These are phyloP conservation scores for Dinomys branickii DNA, from an alignment of 2,113 vertebrate genomes.

Conservation along the genomic window DNA sequence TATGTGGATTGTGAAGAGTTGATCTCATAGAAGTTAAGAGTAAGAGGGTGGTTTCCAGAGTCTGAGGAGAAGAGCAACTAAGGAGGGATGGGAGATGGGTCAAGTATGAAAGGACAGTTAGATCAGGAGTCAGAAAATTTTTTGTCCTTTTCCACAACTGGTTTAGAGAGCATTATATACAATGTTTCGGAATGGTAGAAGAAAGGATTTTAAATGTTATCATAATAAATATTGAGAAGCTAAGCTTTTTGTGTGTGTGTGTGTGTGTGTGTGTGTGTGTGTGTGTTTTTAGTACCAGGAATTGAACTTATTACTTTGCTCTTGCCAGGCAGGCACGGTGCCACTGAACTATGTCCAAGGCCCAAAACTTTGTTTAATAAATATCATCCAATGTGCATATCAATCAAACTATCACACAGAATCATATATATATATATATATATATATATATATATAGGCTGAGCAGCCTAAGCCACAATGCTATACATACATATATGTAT, in stretches of 20 bases:
- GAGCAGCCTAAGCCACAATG: too few relatives aligned
- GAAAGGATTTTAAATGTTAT: not conserved
- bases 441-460: too few relatives aligned
- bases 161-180: not conserved
- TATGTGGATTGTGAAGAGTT: not conserved
- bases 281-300: too few relatives aligned
- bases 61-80: too few relatives aligned
- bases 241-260: too few relatives aligned
- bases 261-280: too few relatives aligned
- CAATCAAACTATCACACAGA: not conserved
- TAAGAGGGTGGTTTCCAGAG: not conserved
- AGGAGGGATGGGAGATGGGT: not conserved
- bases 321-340: too few relatives aligned
- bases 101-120: not conserved
- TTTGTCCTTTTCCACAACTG: not conserved
- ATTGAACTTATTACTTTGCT: too few relatives aligned
- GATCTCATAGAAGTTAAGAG: not conserved
- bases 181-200: not conserved
- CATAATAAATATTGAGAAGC: not conserved
- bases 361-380: not conserved
- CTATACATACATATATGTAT: too few relatives aligned
- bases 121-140: not conserved
- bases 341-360: too few relatives aligned
- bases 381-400: not conserved
- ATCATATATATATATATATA: not conserved